Base-by-base conservation (phyloP, 2,113 vertebrate species). In the Pterophyllum scalare region DNA sequence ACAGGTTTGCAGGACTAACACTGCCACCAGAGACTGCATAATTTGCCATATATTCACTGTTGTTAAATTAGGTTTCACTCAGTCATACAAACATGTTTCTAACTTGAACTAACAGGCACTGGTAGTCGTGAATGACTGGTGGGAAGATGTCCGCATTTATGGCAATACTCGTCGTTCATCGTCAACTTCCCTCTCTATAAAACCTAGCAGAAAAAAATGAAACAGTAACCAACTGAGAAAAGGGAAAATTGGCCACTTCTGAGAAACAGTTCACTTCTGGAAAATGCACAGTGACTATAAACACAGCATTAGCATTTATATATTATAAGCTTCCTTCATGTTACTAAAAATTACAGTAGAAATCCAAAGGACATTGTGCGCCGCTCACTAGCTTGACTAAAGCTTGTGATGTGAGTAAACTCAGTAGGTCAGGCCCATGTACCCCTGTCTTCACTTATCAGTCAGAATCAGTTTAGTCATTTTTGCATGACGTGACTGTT, bases 121-220 rank as follows among this genome's bases (percentile, higher is more conserved):
- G 10, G 59, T 20, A 24, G 9, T 61, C 57, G 75, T 75, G 59
- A 86, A 67, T 75, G 57, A 89, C 43, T 70, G 17, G 65, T 77
- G 59, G 80, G 72, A 64, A 60, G n/a, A 85, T 28, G 28, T 54
- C 72, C 74, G 35, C 46, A 60, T 11, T 83, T 56, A 83, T 72
- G 58, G 31, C 13, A 78, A 86, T 76, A 78, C 46, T 64, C 38
- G 43, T 26, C 40, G 70, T 28, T 77, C 70, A 59, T 59, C 61
- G 49, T 58, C 35, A 3, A 74, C 76, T 4, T 15, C 14, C 13
- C 13, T 14, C 74, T 61, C 54, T 62, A 84, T 78, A 83, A 89
- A 89, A 64, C 84, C 46, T 78, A 76, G 56, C 54, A 79, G 82
- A 88, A 70, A 87, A 87, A 86, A 88, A 85, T 83, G 20, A 82